Evolutionary conservation across 2,797 vertebrate species (phyloP).

Genomic region (Diglossa cyanea): DNA sequence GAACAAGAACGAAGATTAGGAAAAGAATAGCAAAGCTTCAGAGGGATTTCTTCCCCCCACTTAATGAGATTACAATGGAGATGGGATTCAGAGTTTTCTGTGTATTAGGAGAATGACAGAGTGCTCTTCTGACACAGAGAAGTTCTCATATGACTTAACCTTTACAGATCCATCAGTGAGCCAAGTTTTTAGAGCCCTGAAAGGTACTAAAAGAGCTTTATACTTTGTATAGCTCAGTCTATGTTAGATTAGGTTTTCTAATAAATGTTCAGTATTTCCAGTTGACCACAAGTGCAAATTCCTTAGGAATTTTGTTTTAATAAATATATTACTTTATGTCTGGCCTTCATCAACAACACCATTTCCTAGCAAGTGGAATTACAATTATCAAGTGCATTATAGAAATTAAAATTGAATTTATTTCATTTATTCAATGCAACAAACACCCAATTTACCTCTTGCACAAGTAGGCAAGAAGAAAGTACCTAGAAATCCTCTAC

Average conservation of each 20-base stretch:
- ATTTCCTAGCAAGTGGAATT: background rate
- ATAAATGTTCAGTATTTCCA: background rate
- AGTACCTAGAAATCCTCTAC: background rate
- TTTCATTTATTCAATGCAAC: background rate
- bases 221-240: background rate
- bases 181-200: background rate
- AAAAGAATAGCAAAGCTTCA: background rate
- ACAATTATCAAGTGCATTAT: background rate
- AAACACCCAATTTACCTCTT: background rate
- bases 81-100: background rate
- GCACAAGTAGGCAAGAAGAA: background rate
- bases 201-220: background rate
- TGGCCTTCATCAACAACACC: background rate
- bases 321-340: background rate
- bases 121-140: background rate
- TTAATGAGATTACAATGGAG: background rate
- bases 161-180: background rate
- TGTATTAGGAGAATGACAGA: background rate
- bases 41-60: rapidly evolving
- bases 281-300: background rate
- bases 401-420: background rate
- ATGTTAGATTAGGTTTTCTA: background rate
- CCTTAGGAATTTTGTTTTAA: background rate
- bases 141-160: background rate
- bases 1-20: background rate